Base-by-base conservation (phyloP, 2,797 vertebrate genomes). In the Epinephelus coioides region DNA sequence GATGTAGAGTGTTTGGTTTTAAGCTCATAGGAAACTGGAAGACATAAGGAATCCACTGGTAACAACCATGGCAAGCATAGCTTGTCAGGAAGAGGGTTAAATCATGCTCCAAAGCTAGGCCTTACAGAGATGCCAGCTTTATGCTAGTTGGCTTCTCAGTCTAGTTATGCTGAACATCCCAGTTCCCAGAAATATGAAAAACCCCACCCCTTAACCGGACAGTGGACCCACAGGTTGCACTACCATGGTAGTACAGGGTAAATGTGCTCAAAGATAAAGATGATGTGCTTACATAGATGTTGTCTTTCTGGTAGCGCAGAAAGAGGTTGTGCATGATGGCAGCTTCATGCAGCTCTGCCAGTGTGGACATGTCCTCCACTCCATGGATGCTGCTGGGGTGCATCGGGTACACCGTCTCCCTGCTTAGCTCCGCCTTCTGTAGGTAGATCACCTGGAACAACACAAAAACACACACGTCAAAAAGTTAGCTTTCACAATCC, bases 321-420 rank as follows among this genome's bases (percentile, higher is more conserved):
- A 94, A 95, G 49, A 98, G 95, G 92, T 97, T 98, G 89, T 97
- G 95, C 96, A 98, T 96, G 92, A 98, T 98, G 94, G 97, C 96
- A 1, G 96, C 96, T 89, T 97, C 97, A 1, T 98, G 97, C 61
- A 98, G 94, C 82, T 98, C 97, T 19, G 94, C 95, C 92, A 98
- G 94, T 50, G 93, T 86, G 72, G 97, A 97, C 97, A 98, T 98
- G 94, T 98, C 97, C 83, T 98, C 97, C 43, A 97, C 95, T 44
- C 93, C 94, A 4, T 88, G 71, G 71, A 93, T 3, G 64, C 96
- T 97, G 90, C 90, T 96, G 85, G 94, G 95, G 88, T 97, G 96
- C 97, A 97, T 98, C 13, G 94, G 93, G 78, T 92, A 93, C 56
- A 97, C 92, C 30, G 86, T 95, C 65, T 96, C 96, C 53, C 95